These are phyloP conservation scores for Mycteria americana DNA, from an alignment of 2,797 vertebrate species.

Conservation along the genomic window DNA sequence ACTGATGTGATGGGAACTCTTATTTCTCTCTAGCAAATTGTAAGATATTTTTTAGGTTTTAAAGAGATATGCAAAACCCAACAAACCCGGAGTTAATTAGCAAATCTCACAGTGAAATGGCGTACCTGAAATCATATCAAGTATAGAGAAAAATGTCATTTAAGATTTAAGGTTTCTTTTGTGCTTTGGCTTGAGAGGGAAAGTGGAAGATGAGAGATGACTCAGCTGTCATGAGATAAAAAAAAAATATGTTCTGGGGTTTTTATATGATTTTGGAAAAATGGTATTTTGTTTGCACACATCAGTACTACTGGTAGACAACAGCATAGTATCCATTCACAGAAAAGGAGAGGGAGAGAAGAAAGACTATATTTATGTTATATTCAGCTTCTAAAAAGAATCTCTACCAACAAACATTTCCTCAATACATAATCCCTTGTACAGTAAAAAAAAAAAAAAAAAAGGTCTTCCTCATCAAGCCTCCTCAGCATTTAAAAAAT, in stretches of 20 bases:
- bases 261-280: background rate
- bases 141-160: background rate
- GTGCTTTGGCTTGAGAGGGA: background rate
- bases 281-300: background rate
- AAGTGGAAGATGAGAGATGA: background rate
- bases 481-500: background rate
- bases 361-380: background rate
- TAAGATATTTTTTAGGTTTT: background rate
- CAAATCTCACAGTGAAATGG: background rate
- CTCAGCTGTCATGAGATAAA: background rate
- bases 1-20: background rate
- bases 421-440: background rate
- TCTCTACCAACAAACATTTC: background rate
- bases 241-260: fast-evolving
- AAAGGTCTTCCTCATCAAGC: background rate
- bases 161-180: background rate
- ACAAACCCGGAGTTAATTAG: background rate
- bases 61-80: background rate
- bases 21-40: background rate
- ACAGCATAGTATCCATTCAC: background rate
- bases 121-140: background rate
- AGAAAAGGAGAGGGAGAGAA: background rate
- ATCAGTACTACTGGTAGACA: background rate
- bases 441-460: background rate
- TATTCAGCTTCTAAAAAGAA: background rate